phyloP scores from a whole-genome alignment of 2,797 vertebrate species.

The Notolabrus celidotus region DNA sequence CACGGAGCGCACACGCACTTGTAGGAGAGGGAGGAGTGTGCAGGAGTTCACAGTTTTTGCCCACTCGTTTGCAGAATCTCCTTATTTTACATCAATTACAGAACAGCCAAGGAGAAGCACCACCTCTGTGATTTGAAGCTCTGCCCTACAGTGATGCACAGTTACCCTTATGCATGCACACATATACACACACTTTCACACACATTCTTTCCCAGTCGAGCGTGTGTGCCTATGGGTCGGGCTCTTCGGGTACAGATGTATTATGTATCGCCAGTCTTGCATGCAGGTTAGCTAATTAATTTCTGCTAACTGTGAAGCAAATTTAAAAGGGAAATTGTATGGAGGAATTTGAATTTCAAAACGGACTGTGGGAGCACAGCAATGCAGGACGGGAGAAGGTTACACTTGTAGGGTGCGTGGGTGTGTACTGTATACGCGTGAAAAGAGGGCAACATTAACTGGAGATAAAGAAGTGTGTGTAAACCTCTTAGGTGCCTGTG shows the following conservation, averaged over 20 bases:
- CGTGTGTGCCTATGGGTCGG: conserved; percentile 24
- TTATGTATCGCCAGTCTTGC: conserved; percentile 69
- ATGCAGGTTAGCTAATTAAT: conserved; percentile 74
- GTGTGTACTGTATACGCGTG: conserved; percentile 21
- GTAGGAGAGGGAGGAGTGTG: not conserved
- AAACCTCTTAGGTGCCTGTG: not conserved
- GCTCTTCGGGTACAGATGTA: conserved; percentile 46
- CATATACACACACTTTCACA: not conserved
- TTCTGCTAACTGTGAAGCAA: conserved; percentile 69
- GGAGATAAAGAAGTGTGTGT: conserved; percentile 2
- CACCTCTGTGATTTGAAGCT: conserved; percentile 41
- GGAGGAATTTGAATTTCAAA: conserved; percentile 70
- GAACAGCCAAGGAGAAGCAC: conserved; percentile 12
- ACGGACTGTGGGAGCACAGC: conserved; percentile 28
- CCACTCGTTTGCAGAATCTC: conserved; percentile 3
- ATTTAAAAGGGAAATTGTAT: conserved; percentile 69
- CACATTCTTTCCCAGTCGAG: conserved; percentile 6
- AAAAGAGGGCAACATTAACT: conserved; percentile 8
- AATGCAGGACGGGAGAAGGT: conserved; percentile 56
- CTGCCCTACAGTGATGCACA: conserved; percentile 21
- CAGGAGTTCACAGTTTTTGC: not conserved
- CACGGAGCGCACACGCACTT: not conserved
- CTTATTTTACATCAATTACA: conserved; percentile 29
- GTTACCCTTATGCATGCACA: conserved; percentile 13
- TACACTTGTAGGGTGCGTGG: conserved; percentile 47